Evolutionary conservation across 1,140 invertebrate species (phyloP).

Genomic region (Papilio helenus): DNA sequence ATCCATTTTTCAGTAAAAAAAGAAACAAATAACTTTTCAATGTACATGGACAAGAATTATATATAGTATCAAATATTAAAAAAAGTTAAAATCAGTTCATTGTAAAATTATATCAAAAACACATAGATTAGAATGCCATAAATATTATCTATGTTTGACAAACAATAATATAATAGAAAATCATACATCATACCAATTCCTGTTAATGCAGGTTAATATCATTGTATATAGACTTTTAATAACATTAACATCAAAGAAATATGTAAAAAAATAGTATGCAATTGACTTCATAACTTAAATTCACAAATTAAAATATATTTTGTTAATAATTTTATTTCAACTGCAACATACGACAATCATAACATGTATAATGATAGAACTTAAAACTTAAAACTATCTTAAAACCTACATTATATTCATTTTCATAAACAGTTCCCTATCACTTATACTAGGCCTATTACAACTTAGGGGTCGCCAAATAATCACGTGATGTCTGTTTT

Average conservation of each 20-base stretch:
- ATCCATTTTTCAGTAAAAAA: slow-evolving; percentile 41
- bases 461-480: not conserved
- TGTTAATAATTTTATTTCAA: slow-evolving; percentile 19
- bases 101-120: slow-evolving; percentile 17
- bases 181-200: not conserved
- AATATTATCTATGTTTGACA: not conserved
- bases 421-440: slow-evolving; percentile 23
- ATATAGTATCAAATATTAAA: not conserved
- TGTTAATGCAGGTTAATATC: slow-evolving; percentile 8
- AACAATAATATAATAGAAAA: not conserved
- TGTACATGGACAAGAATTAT: not conserved
- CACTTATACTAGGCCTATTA: slow-evolving; percentile 1
- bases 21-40: slow-evolving; percentile 37
- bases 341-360: slow-evolving; percentile 8
- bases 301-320: not conserved
- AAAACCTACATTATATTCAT: slow-evolving; percentile 8
- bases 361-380: slow-evolving; percentile 1
- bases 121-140: not conserved
- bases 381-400: slow-evolving; percentile 21
- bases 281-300: not conserved
- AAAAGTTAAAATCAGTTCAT: slow-evolving; percentile 30
- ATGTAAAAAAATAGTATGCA: not conserved
- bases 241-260: not conserved
- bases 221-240: not conserved
- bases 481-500: too few species aligned